Base-by-base conservation (phyloP, 2,113 vertebrate species). In the Puma concolor region DNA sequence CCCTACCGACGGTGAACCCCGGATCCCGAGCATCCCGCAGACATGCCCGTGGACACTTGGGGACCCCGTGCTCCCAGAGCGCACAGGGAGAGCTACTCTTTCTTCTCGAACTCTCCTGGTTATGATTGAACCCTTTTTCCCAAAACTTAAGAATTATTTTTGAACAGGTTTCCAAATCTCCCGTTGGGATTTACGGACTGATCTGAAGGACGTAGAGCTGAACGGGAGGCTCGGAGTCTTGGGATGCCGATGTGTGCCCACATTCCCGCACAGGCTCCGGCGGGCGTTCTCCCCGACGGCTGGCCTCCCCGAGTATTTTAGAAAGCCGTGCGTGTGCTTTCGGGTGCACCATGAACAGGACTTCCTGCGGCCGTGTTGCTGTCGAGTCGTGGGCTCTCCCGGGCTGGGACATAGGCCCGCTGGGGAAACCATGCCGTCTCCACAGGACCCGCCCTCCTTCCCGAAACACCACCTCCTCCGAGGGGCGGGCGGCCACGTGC, bases 171-270 rank as follows among this genome's bases (percentile, higher is more conserved):
- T n/a, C 57, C 31, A 8, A 8, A 13, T 2, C 2, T 12, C 6
- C 57, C 38, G 0, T 19, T 48, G 72, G 72, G 57, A n/a, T 9
- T 36, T 4, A 12, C 1, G 41, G 38, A 2, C 6, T 4, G 29
- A 11, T n/a, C 3, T 12, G 87, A n/a, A 64, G 72, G 13, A 15
- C 7, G 8, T 1, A 15, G 54, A 25, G 33, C 54, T n/a, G 54
- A 13, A 11, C 71, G 12, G 21, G 25, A 23, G 9, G 25, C 69
- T 36, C 9, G 4, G 8, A 2, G 63, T 5, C 63, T 64, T 1
- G 4, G 69, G 19, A 38, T 2, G n/a, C 10, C 1, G 69, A 1
- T 4, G 60, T 0, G 29, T 1, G 12, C 3, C 41, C 31, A 2
- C 57, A 31, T 9, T 19, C 57, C 16, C 52, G 4, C 27, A 23